Evolutionary conservation across 2,888 invertebrate genomes (phyloP), one percentile per base, ranked within the genome.

Genomic region (Pammene fasciana): DNA sequence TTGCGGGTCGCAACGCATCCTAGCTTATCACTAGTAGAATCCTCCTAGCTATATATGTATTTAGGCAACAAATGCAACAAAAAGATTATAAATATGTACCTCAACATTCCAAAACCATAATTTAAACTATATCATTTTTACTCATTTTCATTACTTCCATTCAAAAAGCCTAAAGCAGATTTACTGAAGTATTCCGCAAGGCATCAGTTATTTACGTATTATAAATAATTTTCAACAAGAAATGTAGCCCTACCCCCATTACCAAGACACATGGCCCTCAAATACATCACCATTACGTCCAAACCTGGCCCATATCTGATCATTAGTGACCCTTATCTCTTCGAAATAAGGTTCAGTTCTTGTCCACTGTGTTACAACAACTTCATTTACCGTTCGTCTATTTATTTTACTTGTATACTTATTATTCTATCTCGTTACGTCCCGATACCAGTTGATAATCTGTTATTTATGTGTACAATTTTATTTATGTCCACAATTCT

Each of bases 381-480:
- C 87, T 86, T 87, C 84, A 86, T 90, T 87, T 88, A 88, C 88
- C 87, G 87, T 89, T 86, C 81, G 79, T 76, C 86, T 87, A 89
- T 89, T 88, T 90, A 89, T 88, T 87, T 87, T 80, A 82, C 83
- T 86, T 86, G 87, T 86, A 68, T 86, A 68, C 48, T 57, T 55
- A 26, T 4, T 26, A 61, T 61, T 68, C 52, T 65, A 90, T 90
- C 89, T 88, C 82, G 85, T 85, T 86, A 87, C 83, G 82, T 83
- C 82, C 82, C 84, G 88, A 87, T 90, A 90, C 86, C 82, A 83
- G 80, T 84, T 84, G 91, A 89, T 92, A 92, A 92, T 91, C 90
- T 83, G 87, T 91, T 90, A 92, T 92, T 91, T 89, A 92, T 92
- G 87, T 83, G 75, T 72, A 70, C 65, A 70, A 65, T 55, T 65